Percentiles rank a stretch among this genome's conserved stretches.
Conservation (phyloP, 1,140 invertebrate genomes). For the Brachionus rubens region DNA sequence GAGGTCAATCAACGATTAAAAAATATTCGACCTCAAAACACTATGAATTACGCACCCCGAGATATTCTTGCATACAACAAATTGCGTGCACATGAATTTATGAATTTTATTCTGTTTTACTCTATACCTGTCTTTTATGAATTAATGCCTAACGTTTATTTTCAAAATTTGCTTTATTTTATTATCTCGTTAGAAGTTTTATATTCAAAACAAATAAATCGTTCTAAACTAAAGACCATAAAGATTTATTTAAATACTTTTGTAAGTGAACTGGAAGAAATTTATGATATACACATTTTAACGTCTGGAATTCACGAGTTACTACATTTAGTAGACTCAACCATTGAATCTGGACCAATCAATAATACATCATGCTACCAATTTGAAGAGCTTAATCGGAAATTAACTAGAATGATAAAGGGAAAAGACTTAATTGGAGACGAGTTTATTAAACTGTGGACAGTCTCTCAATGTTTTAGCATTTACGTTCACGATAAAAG, state of each 20-base stretch:
- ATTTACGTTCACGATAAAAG: background rate
- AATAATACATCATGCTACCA: background rate
- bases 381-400: slow-evolving; percentile 8
- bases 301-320: slow-evolving; percentile 1
- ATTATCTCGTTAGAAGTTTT: background rate
- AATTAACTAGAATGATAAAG: background rate
- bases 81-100: background rate
- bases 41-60: background rate
- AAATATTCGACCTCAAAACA: background rate
- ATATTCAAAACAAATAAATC: too few species aligned
- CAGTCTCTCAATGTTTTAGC: background rate
- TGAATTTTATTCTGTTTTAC: slow-evolving; percentile 23
- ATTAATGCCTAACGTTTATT: background rate
- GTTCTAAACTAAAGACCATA: too few species aligned
- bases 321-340: slow-evolving; percentile 8
- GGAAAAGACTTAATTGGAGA: slow-evolving; percentile 9
- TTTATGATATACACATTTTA: slow-evolving; percentile 5
- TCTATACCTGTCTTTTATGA: slow-evolving; percentile 15
- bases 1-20: background rate
- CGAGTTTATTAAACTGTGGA: slow-evolving; percentile 12
- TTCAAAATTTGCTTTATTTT: background rate
- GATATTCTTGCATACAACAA: background rate
- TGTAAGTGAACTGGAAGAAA: background rate
- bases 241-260: slow-evolving; percentile 11
- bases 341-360: background rate